A percentile compares a stretch with the other conserved stretches of the same genome.
phyloP scores from a whole-genome alignment of 2,888 invertebrate species.

The Agrotis clavis region DNA sequence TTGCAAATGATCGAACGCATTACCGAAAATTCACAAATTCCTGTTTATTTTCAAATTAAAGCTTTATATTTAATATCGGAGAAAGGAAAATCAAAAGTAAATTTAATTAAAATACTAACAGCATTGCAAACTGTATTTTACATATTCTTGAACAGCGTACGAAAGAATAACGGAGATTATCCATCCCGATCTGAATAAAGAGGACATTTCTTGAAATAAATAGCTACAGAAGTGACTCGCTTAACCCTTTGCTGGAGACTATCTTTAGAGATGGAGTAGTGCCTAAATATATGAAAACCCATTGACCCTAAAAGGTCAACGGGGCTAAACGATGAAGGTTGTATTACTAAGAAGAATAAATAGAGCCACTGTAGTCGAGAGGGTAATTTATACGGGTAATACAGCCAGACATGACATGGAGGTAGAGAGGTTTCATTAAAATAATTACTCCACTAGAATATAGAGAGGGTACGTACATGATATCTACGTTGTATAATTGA shows the following conservation, averaged over 20 bases:
- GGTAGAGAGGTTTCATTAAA: conserved; percentile 42
- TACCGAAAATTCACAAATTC: conserved; percentile 48
- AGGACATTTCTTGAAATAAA: conserved; percentile 20
- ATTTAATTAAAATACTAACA: conserved; percentile 7
- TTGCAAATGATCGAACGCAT: conserved; percentile 68
- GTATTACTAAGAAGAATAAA: conserved; percentile 48
- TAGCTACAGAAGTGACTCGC: conserved; percentile 4
- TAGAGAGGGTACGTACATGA: conserved; percentile 24
- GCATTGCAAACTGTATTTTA: neutral
- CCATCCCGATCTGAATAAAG: neutral
- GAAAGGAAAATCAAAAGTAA: conserved; percentile 7
- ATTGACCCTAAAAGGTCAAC: conserved; percentile 43
- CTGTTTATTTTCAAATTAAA: conserved; percentile 37
- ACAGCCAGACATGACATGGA: conserved; percentile 32
- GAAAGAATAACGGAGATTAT: too few relatives aligned
- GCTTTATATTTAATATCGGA: conserved; percentile 13
- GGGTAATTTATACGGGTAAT: conserved; percentile 43
- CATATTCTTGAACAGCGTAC: neutral
- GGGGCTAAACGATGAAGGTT: conserved; percentile 28
- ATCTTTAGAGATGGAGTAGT: conserved; percentile 24
- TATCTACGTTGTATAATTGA: conserved; percentile 49
- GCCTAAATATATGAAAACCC: conserved; percentile 12
- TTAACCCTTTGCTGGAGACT: conserved; percentile 27
- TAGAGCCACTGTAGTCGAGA: conserved; percentile 22
- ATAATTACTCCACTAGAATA: conserved; percentile 43